Conservation (phyloP, 2,888 invertebrate genomes). For the Sarcophaga caerulescens region DNA sequence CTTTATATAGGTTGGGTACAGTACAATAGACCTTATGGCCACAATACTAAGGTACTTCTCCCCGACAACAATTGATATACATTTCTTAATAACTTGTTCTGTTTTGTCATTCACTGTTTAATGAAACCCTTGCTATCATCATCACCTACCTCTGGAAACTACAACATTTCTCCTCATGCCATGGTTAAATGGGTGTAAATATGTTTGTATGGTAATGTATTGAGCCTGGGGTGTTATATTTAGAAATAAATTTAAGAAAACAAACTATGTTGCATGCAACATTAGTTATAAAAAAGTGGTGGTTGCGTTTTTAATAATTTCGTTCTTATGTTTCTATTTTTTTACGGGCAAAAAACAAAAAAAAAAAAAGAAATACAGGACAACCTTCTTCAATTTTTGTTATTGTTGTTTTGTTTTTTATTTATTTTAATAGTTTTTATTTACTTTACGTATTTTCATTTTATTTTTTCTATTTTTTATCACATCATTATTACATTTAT, state of each 20-base stretch:
- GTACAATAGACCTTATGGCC: too few species aligned
- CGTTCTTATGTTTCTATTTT: not conserved
- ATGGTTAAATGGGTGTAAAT: slow-evolving; percentile 45
- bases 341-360: not conserved
- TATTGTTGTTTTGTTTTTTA: not conserved
- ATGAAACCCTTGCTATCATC: not conserved
- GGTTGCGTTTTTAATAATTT: slow-evolving; percentile 8
- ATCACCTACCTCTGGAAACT: not conserved
- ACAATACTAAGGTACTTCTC: too few species aligned
- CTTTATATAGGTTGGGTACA: too few species aligned
- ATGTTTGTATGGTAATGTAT: slow-evolving; percentile 13
- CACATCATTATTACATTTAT: slow-evolving; percentile 61
- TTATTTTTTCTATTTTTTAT: slow-evolving; percentile 32
- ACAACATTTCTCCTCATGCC: not conserved
- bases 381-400: not conserved
- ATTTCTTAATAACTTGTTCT: too few species aligned
- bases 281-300: slow-evolving; percentile 36
- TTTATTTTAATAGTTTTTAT: slow-evolving; percentile 16
- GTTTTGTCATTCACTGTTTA: not conserved
- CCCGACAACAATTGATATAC: too few species aligned
- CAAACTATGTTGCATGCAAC: slow-evolving; percentile 39
- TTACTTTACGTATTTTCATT: not conserved
- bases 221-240: slow-evolving; percentile 35
- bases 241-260: not conserved
- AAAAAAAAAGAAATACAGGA: not conserved